Evolutionary conservation across 2,888 invertebrate genomes (phyloP), one percentile per base, ranked within the genome.

Genomic region (Periphyllus acericola): DNA sequence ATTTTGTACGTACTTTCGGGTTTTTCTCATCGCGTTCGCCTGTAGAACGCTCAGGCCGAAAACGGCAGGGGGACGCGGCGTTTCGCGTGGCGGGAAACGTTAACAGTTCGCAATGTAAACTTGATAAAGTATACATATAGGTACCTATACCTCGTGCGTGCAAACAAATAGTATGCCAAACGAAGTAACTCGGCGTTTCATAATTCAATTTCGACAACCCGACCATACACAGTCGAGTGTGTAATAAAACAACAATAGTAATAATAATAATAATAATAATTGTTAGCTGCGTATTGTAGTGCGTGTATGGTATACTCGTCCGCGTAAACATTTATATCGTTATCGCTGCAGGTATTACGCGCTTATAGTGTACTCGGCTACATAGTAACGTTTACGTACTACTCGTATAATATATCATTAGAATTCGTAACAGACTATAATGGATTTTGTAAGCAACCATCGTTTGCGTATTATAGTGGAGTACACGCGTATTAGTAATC

Each of bases 361-460:
- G 25, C 17, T 21, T n/a, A 14, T n/a, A 66, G 66, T 40, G 17
- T 80, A 80, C 60, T 80, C 3, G 36, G 36, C n/a, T 66, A 36
- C n/a, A n/a, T 14, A 46, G 66, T 66, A 14, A 25, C 9, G 36
- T 4, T 80, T 40, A 80, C 3, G 19, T 19, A 29, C 36, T 36
- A n/a, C 36, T 29, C 14, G 29, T 40, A 80, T 80, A 11, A 34
- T 79, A 66, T 19, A 82, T 34, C 32, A 71, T 81, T 82, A 34
- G 9, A 82, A 52, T 82, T 72, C 8, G 19, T 72, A 72, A 34
- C 52, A 34, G 52, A 74, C 55, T 83, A n/a, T n/a, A 83, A 83
- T 83, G 74, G 74, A 74, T 74, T 55, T 55, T 74, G 60, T 55
- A 74, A 83, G 11, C 29, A 55, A 60, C 29, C 29, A 25, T 72